Base-by-base conservation (phyloP, 1,140 invertebrate genomes). In the Periplaneta americana region DNA sequence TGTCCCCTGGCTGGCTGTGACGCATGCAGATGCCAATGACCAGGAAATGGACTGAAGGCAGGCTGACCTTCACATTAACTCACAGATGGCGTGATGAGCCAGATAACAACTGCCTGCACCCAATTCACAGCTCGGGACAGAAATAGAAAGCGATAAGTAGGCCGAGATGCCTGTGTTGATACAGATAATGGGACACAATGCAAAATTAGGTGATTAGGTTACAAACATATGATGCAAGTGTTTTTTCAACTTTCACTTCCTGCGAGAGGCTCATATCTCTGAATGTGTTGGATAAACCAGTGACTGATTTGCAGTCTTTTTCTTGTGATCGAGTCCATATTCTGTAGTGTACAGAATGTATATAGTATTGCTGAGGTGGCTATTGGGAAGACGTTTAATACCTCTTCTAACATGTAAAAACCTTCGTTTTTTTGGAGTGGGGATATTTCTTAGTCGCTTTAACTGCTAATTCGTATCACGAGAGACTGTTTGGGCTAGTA, bases 21-120 rank as follows among this genome's bases (percentile, higher is more conserved):
- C 82, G 76, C 80, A 84, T 39, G 84, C 78, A 74, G 82, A 82
- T 80, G 82, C 78, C 78, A 82, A 82, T 80, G 82, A 82, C 82
- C 82, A 82, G 82, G 82, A 82, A 82, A 82, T 79, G 78, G 76
- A 78, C 75, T 28, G 75, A 17, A n/a, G 75, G 22, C 22, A 28
- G 75, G 75, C 11, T 33, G 75, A 66, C 48, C 48, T 66, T 66
- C 48, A 66, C 48, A 28, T 28, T 66, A 66, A 66, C 48, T 66
- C n/a, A 2, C 22, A n/a, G 48, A 66, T 66, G 22, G 48, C 48
- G 48, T 66, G 48, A 66, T 66, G 48, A 66, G 48, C 48, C 48
- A 28, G 48, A 66, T 66, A 66, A 57, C 6, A n/a, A 28, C 48
- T 66, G 48, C 48, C 2, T 28, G 48, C n/a, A n/a, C n/a, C n/a